Percentiles rank a stretch among this genome's conserved stretches.
phyloP scores from a whole-genome alignment of 2,113 vertebrate species.

The Eptatretus burgeri region DNA sequence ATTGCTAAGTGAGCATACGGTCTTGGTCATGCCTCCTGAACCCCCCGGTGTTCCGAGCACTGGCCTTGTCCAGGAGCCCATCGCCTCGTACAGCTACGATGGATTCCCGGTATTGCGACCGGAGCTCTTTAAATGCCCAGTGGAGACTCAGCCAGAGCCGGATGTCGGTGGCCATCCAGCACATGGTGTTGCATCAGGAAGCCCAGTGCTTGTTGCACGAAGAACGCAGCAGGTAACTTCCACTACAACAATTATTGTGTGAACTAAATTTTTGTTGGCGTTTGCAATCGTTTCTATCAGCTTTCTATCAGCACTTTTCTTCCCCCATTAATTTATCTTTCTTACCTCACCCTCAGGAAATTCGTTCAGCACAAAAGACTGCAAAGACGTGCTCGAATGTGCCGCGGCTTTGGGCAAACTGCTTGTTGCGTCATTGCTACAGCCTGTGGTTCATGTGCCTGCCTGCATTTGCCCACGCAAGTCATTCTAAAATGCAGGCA shows the following conservation, averaged over 20 bases:
- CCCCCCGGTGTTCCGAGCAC: slow-evolving; percentile 41
- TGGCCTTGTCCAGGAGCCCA: slow-evolving; percentile 15
- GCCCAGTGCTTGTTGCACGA: slow-evolving; percentile 67
- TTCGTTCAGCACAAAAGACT: slow-evolving; percentile 67
- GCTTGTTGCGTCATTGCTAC: slow-evolving; percentile 62
- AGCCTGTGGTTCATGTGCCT: slow-evolving; percentile 97
- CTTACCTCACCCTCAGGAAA: slow-evolving; percentile 32
- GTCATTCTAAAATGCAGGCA: slow-evolving; percentile 75
- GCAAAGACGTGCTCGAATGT: slow-evolving; percentile 67
- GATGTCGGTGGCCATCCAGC: slow-evolving; percentile 30
- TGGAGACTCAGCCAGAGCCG: slow-evolving; percentile 24
- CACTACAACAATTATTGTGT: no score
- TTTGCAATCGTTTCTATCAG: no score
- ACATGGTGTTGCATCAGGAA: slow-evolving; percentile 42
- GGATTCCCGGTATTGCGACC: slow-evolving; percentile 61
- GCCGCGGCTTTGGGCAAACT: slow-evolving; percentile 94
- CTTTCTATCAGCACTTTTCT: no score
- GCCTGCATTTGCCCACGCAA: slow-evolving; percentile 47
- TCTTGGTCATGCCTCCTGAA: slow-evolving; percentile 82
- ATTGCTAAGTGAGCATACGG: slow-evolving; percentile 75
- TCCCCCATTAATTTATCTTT: no score
- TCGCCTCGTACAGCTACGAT: slow-evolving; percentile 39
- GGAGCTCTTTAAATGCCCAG: slow-evolving; percentile 48
- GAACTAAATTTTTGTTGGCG: no score
- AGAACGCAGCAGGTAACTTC: slow-evolving; percentile 68